Evolutionary conservation across 2,113 vertebrate species (phyloP), one percentile per base, ranked within the genome.

Genomic region (Potamarius usumacintae): DNA sequence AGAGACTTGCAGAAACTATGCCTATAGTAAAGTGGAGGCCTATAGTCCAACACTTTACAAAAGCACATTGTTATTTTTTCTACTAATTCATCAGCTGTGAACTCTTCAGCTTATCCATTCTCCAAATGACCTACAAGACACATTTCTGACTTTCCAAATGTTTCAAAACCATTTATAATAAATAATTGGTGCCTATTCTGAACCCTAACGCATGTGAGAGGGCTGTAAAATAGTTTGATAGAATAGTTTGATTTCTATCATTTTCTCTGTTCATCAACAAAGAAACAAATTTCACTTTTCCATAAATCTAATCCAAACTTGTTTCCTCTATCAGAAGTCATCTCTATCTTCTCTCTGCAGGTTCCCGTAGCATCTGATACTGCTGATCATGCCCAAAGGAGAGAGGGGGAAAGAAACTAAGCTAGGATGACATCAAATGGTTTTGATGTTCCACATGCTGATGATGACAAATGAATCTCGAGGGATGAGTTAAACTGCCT

Each of bases 61-160:
- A 72, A 42, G 7, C 30, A 22, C 42, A 22, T 76, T 48, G 1
- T 34, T 71, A 6, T 69, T 27, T 72, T 34, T 42, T 42, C 15
- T 72, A 20, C 42, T 20, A 8, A 48, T 42, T 72, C 53, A 1
- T 48, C 15, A 50, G 20, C 1, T 77, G 1, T 52, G 10, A 77
- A 52, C 34, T 22, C 0, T 9, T 76, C 5, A 12, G 22, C 6
- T 65, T n/a, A 50, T 67, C 3, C 12, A 53, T 52, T 83, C 50
- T n/a, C 52, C 22, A 67, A 25, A 15, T 83, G 10, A 9, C 34
- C 25, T 53, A 5, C 17, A 60, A 42, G 20, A 25, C 2, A 80
- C 55, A 30, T 78, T 25, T 69, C 17, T 30, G 25, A 0, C 52
- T 88, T 84, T 92, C 91, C 91, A 17, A 30, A 58, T 22, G 34